Base-by-base conservation (phyloP, 2,888 invertebrate genomes). In the Drosophila neutralis region DNA sequence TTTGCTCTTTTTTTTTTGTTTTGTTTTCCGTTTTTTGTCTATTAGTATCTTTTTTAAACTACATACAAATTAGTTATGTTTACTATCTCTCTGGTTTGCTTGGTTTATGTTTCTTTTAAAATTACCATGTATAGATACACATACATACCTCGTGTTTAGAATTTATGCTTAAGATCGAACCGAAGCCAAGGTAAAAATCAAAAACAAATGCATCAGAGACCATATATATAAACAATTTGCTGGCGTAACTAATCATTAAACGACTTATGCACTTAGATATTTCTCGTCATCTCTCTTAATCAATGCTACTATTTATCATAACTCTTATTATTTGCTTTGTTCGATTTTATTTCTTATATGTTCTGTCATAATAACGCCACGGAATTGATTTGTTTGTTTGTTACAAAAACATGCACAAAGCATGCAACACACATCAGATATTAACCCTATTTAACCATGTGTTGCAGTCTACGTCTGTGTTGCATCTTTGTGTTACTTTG, bases 61-160 rank as follows among this genome's bases (percentile, higher is more conserved):
- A 85, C 85, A 70, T 85, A 87, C 80, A 87, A 85, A 79, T 88
- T 75, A 88, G 56, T 69, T 81, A 81, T 71, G 70, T 82, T 80
- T 70, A 69, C 77, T 82, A 78, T 56, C 64, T 72, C 67, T 70
- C 64, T 70, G 75, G 58, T 85, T 71, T 78, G 74, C 72, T 72
- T 61, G 72, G 76, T 70, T 75, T 79, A 33, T 68, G 52, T 63
- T 33, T 66, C 54, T 76, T 65, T 7, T 68, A 75, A 87, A 77
- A 77, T 76, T 89, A 80, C 80, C 80, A 73, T 83, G 45, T 45
- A 69, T 71, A 71, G 62, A 65, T 51, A 67, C 53, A 79, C 76
- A 79, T 71, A 78, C 76, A 73, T 76, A 78, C 76, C 77, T 76
- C 59, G 45, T 24, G 27, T 61, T 54, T 72, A 69, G 59, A 69